A percentile compares a stretch with the other conserved stretches of the same genome.
These are phyloP conservation scores for Austrolebias charrua DNA, from an alignment of 2,797 vertebrate species.

Conservation along the genomic window DNA sequence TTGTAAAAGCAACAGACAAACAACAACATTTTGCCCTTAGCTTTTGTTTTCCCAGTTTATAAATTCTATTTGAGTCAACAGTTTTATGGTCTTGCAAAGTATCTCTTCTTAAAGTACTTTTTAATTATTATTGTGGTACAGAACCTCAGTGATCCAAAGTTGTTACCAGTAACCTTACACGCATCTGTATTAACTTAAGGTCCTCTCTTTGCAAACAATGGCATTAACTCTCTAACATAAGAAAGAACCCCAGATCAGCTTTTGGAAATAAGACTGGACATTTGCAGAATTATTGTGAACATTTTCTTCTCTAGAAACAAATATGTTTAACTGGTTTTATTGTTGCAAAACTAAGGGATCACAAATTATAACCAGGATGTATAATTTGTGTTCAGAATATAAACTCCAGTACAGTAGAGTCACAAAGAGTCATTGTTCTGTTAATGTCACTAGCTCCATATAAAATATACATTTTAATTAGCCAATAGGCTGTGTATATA, in stretches of 20 bases:
- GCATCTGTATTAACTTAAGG: not conserved
- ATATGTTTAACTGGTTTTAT: not conserved
- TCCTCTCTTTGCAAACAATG: too few relatives aligned
- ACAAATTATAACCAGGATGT: not conserved
- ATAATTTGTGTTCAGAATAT: not conserved
- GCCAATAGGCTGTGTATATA: not conserved
- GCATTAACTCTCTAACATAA: too few relatives aligned
- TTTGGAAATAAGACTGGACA: not conserved
- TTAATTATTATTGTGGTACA: too few relatives aligned
- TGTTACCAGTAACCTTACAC: not conserved
- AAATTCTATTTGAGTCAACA: too few relatives aligned
- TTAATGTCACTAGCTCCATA: not conserved
- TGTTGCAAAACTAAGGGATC: not conserved
- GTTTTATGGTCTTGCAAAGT: not conserved
- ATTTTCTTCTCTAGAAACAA: not conserved
- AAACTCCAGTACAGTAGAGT: not conserved
- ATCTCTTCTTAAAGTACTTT: too few relatives aligned
- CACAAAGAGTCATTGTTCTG: not conserved
- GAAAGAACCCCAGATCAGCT: not conserved
- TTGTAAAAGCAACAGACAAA: too few relatives aligned
- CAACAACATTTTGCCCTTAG: too few relatives aligned
- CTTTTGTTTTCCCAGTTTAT: too few relatives aligned
- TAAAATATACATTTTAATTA: not conserved
- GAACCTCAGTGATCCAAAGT: not conserved
- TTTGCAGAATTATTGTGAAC: not conserved